Percentiles rank a stretch among this genome's conserved stretches.
Evolutionary conservation across 2,113 vertebrate species (phyloP).

Genomic region (Pelmatolapia mariae): DNA sequence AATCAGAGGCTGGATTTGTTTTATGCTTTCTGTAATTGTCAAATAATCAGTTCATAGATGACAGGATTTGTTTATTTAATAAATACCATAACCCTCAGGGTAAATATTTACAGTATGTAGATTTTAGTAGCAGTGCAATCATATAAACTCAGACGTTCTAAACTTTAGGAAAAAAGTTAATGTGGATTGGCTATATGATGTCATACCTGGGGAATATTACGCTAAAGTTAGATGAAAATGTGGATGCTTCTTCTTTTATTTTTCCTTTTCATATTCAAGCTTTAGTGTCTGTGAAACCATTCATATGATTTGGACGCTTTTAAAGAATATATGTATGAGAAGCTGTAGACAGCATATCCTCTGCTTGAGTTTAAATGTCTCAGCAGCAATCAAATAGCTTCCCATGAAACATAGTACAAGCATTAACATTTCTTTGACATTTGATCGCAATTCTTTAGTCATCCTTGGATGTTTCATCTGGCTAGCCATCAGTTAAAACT

Average conservation of each 20-base stretch:
- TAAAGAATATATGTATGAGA: neutral
- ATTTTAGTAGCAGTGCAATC: neutral
- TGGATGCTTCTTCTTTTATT: neutral
- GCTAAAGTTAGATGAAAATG: neutral
- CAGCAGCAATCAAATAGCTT: neutral
- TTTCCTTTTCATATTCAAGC: neutral
- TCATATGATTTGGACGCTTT: neutral
- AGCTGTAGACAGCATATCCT: neutral
- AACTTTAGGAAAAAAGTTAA: neutral
- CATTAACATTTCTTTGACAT: neutral
- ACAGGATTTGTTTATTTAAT: neutral
- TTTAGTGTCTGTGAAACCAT: neutral
- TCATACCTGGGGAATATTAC: neutral
- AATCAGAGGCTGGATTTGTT: neutral
- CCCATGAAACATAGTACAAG: neutral
- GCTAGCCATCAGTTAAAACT: neutral
- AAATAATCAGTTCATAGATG: neutral
- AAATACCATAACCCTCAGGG: neutral
- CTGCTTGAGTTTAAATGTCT: neutral
- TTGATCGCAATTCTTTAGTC: neutral
- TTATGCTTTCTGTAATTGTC: neutral
- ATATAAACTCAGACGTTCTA: neutral
- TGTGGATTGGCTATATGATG: neutral
- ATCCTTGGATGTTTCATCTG: neutral
- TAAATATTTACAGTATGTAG: neutral